These are phyloP conservation scores for Phyllostomus hastatus DNA, from an alignment of 2,113 vertebrate genomes.

Conservation along the genomic window DNA sequence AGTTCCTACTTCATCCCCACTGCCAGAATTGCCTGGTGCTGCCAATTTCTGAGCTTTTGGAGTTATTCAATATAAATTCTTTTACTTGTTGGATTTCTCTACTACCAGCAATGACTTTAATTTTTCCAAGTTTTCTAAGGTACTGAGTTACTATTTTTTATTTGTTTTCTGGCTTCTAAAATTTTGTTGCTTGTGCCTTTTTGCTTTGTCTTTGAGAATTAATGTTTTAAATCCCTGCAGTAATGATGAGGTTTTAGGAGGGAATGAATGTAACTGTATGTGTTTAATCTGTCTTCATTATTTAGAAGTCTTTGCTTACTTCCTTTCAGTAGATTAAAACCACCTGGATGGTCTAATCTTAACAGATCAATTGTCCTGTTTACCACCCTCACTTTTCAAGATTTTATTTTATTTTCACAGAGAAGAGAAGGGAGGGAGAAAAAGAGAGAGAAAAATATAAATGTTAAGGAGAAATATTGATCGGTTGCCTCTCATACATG, in stretches of 20 bases:
- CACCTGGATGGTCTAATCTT: neutral
- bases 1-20: neutral
- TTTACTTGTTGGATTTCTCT: neutral
- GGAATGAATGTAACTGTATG: neutral
- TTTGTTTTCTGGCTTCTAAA: neutral
- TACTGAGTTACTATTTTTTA: neutral
- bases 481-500: too few species aligned
- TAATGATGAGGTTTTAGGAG: neutral
- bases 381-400: too few species aligned
- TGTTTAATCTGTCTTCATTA: neutral
- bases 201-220: neutral
- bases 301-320: neutral
- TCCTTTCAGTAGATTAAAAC: neutral
- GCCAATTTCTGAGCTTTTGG: neutral
- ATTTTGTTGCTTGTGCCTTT: neutral
- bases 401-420: too few species aligned
- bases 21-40: neutral
- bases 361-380: neutral
- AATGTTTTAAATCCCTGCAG: neutral
- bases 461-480: too few species aligned
- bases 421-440: too few species aligned
- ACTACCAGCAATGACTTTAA: neutral
- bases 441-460: too few species aligned
- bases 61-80: neutral
- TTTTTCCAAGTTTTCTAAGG: neutral